Conservation (phyloP, 2,113 vertebrate species). For the Nettapus auritus region DNA sequence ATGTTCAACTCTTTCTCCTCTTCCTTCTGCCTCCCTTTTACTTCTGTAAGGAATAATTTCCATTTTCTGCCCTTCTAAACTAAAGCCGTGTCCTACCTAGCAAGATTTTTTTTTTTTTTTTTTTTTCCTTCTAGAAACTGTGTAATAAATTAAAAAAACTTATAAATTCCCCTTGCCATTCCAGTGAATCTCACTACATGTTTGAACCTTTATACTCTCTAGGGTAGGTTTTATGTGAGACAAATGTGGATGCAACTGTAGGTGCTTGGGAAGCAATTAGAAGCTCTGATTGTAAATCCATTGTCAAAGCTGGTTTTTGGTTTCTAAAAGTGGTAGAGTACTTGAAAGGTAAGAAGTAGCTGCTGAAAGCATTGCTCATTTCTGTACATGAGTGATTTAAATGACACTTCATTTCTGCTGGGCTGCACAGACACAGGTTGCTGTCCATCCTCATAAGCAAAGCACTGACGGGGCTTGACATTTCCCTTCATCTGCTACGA, state of each 20-base stretch:
- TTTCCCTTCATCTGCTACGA: slow-evolving; percentile 14
- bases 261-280: not conserved
- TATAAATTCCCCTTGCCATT: not conserved
- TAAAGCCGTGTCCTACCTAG: not conserved
- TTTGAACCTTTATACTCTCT: not conserved
- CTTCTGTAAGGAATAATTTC: not conserved
- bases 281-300: not conserved
- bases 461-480: not conserved
- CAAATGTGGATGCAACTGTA: not conserved
- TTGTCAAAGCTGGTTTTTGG: not conserved
- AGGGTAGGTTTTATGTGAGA: not conserved
- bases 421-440: slow-evolving; percentile 11
- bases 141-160: not conserved
- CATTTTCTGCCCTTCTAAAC: not conserved
- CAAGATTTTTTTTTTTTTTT: not conserved
- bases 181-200: not conserved
- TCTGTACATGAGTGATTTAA: slow-evolving; percentile 10
- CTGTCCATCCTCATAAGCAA: slow-evolving; percentile 33
- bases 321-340: not conserved
- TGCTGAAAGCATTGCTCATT: not conserved
- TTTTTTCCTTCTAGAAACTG: not conserved
- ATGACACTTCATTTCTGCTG: slow-evolving; percentile 13
- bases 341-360: not conserved
- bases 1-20: not conserved
- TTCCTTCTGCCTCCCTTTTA: not conserved